Conservation (phyloP, 2,797 vertebrate genomes). For the Pristis pectinata region DNA sequence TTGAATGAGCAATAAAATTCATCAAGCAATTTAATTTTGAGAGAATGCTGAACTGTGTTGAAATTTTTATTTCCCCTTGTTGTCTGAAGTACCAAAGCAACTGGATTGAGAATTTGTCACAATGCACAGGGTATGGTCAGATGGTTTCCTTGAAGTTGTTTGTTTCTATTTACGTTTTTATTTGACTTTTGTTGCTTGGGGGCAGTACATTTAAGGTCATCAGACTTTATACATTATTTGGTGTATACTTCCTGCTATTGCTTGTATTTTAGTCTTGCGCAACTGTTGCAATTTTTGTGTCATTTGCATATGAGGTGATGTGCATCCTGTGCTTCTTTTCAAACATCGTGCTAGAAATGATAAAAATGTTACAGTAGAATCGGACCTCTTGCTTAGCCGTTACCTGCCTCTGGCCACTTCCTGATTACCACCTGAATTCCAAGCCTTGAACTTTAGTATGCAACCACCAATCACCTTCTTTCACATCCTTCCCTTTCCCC, state of each 20-base stretch:
- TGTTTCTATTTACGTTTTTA: not conserved
- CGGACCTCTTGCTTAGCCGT: too few relatives aligned
- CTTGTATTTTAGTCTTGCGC: not conserved
- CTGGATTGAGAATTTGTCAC: not conserved
- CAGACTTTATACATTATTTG: not conserved
- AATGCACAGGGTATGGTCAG: not conserved
- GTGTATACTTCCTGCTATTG: not conserved
- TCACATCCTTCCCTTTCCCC: too few relatives aligned
- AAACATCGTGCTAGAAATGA: too few relatives aligned
- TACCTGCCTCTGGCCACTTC: too few relatives aligned
- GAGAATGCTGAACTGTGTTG: not conserved
- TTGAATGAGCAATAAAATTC: slow-evolving; percentile 5
- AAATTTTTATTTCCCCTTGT: not conserved
- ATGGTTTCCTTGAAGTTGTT: not conserved
- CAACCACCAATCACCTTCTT: too few relatives aligned
- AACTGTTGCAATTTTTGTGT: too few relatives aligned
- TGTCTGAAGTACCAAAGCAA: not conserved
- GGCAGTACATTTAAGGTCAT: not conserved
- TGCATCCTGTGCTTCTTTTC: too few relatives aligned
- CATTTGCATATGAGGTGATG: too few relatives aligned
- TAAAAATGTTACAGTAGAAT: too few relatives aligned
- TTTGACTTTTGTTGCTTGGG: not conserved
- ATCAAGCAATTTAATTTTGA: not conserved
- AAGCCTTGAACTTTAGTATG: too few relatives aligned
- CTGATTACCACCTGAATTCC: too few relatives aligned